Base-by-base conservation (phyloP, 2,888 invertebrate genomes). In the Tipula vernalis region DNA sequence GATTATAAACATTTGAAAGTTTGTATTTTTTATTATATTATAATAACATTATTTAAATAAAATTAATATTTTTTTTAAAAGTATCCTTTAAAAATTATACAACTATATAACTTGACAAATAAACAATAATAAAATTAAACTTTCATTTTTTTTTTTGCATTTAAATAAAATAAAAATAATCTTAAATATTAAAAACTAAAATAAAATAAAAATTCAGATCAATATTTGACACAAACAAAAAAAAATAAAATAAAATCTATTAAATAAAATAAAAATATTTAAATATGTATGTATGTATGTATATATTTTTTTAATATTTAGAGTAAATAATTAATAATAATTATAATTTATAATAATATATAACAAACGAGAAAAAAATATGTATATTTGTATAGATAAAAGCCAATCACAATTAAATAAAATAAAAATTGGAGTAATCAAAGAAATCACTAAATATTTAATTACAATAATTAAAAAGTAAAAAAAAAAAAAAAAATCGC, bases 361-460 rank as follows among this genome's bases (percentile, higher is more conserved):
- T 51, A 51, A 51, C 51, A 51, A 51, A 51, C 51, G 51, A 51
- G 51, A 51, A 51, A 51, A 51, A 51, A 51, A 51, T 12, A 51
- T 51, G n/a, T 51, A 51, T 51, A 51, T 51, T 4, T 51, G n/a
- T n/a, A 51, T 51, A 51, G 28, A 71, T 71, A 71, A 71, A 71
- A 71, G 71, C 71, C 71, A 71, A 71, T 71, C 71, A 71, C 71
- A 71, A 71, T 71, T 71, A 71, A 71, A 71, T 71, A 71, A 71
- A 71, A 71, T 71, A 71, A 71, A 71, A 28, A 28, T 71, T 71
- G 28, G 28, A 71, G 10, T 71, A 71, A 71, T 71, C 71, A 71
- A 57, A 57, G 71, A 71, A 71, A 71, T 71, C 71, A 28, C 28
- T 71, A 71, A n/a, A 71, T 57, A 18, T 57, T 57, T 15, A 57